Base-by-base conservation (phyloP, 1,140 invertebrate species). In the Pristionchus pacificus region DNA sequence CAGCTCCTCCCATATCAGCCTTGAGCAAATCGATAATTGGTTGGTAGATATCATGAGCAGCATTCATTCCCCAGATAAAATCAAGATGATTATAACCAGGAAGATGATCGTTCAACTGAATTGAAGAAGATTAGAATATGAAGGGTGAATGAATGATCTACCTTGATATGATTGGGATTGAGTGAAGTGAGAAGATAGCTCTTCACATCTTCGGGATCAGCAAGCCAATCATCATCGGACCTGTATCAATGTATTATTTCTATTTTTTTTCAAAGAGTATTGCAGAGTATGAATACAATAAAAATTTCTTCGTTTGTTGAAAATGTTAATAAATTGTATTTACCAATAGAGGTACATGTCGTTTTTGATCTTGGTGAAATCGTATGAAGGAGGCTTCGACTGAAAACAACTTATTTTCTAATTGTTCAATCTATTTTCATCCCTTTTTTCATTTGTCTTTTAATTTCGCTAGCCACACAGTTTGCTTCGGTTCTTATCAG, bases 61-160 rank as follows among this genome's bases (percentile, higher is more conserved):
- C 75, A 32, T 65, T 49, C 15, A 76, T 68, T 30, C 75, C 75
- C 75, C 75, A 76, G 24, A 76, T 62, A 64, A 76, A 76, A 57
- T 76, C 75, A 10, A 76, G 27, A 68, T 76, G 75, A 33, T 77
- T 76, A 38, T 67, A 76, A 15, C 67, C 60, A 10, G 38, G 38
- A 49, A 49, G 38, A 19, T 49, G 38, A 19, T 10, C 6, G 38
- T 49, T 49, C 6, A 6, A 6, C 38, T 49, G 38, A 49, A 19
- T 6, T 19, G 19, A 49, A 6, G 38, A 10, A 10, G 6, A 19
- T 49, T 6, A 19, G 19, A 49, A 49, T 49, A 49, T 10, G 6
- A 49, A 49, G 38, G 6, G 38, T 19, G n/a, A n/a, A n/a, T n/a
- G n/a, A 49, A 49, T 49, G 6, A 49, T 19, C 6, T 49, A 49